A percentile compares a stretch with the other conserved stretches of the same genome.
phyloP scores from a whole-genome alignment of 2,888 invertebrate species.

The Netelia fuscicornis region DNA sequence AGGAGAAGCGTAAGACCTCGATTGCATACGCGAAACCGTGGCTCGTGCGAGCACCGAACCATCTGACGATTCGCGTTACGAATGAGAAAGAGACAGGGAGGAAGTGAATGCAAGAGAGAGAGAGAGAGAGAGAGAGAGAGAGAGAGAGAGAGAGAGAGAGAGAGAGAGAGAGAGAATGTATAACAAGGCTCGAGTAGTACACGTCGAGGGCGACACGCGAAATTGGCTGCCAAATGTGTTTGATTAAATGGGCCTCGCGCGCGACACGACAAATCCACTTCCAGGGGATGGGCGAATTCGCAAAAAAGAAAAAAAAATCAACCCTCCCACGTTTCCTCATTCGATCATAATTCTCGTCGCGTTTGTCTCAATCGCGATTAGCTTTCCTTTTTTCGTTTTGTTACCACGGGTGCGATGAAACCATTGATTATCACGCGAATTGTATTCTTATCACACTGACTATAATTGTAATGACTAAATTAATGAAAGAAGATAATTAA shows the following conservation, averaged over 20 bases:
- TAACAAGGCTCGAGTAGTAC: slow-evolving; percentile 52
- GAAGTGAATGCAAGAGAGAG: not conserved
- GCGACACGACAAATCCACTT: slow-evolving; percentile 48
- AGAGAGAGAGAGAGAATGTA: slow-evolving; percentile 28
- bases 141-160: slow-evolving; percentile 8
- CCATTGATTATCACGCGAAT: slow-evolving; percentile 24
- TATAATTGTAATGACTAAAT: not conserved
- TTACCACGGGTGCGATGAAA: slow-evolving; percentile 46
- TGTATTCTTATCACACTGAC: slow-evolving; percentile 1
- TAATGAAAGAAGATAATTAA: slow-evolving; percentile 1
- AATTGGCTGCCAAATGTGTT: slow-evolving; percentile 64
- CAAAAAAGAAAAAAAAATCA: not conserved
- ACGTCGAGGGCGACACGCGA: slow-evolving; percentile 47
- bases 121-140: slow-evolving; percentile 16
- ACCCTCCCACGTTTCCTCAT: not conserved
- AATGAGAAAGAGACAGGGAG: not conserved
- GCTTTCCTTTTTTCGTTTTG: not conserved
- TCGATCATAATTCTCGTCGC: slow-evolving; percentile 25
- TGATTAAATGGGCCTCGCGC: slow-evolving; percentile 51
- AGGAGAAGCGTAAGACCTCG: slow-evolving; percentile 45
- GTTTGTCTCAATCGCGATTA: not conserved
- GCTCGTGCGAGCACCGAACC: slow-evolving; percentile 48
- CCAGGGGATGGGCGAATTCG: slow-evolving; percentile 24
- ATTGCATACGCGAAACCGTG: slow-evolving; percentile 24
- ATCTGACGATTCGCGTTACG: slow-evolving; percentile 54